Evolutionary conservation across 2,888 invertebrate genomes (phyloP).

Genomic region (Lasioglossum lativentre): DNA sequence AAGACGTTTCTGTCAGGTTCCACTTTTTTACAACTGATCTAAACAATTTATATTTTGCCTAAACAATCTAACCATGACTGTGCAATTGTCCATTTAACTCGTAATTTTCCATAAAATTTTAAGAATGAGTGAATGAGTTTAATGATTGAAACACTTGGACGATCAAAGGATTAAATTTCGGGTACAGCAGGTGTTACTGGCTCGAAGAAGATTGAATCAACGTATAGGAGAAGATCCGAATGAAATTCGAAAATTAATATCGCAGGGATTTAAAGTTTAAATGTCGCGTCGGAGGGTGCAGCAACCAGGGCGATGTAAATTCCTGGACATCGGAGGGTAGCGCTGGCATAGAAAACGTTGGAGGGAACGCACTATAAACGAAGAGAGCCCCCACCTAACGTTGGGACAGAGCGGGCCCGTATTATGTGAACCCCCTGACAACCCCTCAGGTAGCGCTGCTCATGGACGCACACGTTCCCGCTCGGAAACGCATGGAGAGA

Average conservation of each 20-base stretch:
- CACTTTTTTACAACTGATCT: too few relatives aligned
- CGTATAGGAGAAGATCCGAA: not conserved
- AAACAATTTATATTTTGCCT: too few relatives aligned
- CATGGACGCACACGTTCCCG: not conserved
- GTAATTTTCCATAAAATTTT: not conserved
- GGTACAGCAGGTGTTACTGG: not conserved
- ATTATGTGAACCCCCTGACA: slow-evolving; percentile 79
- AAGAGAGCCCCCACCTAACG: slow-evolving; percentile 59
- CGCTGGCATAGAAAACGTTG: slow-evolving; percentile 45
- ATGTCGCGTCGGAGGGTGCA: slow-evolving; percentile 38
- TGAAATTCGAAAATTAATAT: not conserved
- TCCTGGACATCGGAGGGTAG: slow-evolving; percentile 36
- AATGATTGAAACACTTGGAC: not conserved
- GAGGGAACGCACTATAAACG: slow-evolving; percentile 49
- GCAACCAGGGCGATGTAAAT: slow-evolving; percentile 35
- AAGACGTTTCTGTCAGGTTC: too few relatives aligned
- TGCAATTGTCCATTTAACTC: not conserved
- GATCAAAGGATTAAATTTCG: not conserved
- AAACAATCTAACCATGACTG: not conserved
- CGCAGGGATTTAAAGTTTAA: slow-evolving; percentile 67
- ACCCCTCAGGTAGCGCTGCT: slow-evolving; percentile 74
- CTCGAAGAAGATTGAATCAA: not conserved
- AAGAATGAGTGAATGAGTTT: not conserved
- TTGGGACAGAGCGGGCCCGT: slow-evolving; percentile 78
- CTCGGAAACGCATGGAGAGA: slow-evolving; percentile 63